These are phyloP conservation scores for Eurystomus gularis DNA, from an alignment of 2,113 vertebrate species.

Conservation along the genomic window DNA sequence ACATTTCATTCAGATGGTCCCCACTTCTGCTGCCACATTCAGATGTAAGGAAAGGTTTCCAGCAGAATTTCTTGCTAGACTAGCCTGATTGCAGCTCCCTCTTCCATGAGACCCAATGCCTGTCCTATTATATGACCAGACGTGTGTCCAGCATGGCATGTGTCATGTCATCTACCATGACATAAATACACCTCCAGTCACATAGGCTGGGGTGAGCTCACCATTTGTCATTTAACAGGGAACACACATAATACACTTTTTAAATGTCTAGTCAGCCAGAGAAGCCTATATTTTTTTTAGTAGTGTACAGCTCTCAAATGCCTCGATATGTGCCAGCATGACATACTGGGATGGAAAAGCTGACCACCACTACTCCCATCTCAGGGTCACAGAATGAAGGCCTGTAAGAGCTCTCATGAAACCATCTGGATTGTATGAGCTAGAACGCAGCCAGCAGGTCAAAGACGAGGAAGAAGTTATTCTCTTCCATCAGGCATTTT, in stretches of 20 bases:
- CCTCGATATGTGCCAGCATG: neutral
- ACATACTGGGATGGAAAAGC: neutral
- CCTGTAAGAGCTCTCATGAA: neutral
- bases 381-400: neutral
- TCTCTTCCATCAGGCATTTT: neutral
- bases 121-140: neutral
- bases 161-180: neutral
- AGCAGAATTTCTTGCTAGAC: neutral
- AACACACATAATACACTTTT: neutral
- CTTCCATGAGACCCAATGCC: neutral
- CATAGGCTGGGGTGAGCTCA: neutral
- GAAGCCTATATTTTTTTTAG: neutral
- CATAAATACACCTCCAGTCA: neutral
- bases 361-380: neutral
- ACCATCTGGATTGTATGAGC: neutral
- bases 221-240: neutral
- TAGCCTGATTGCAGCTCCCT: neutral
- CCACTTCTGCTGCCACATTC: neutral
- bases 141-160: accelerated
- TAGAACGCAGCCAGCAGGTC: neutral
- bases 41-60: neutral
- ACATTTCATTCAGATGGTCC: neutral
- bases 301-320: neutral
- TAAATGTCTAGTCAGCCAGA: neutral
- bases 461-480: neutral